These are phyloP conservation scores for Crotalus tigris DNA, from an alignment of 2,113 vertebrate genomes.

Conservation along the genomic window DNA sequence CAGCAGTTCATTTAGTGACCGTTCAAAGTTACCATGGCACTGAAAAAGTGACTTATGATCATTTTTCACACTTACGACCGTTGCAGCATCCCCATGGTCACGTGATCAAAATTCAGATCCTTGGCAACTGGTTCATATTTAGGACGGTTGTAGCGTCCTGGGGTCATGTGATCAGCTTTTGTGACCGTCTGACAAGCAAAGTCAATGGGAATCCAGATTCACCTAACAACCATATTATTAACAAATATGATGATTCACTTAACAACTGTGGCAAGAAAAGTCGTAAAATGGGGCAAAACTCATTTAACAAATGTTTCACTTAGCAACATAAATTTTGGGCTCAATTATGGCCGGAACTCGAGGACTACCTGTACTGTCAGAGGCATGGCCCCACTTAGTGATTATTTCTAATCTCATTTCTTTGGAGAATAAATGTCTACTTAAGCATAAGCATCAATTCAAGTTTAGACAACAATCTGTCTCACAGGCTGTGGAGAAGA, in stretches of 20 bases:
- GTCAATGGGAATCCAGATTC: background rate
- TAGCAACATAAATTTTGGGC: background rate
- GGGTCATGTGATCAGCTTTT: background rate
- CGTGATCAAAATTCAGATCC: background rate
- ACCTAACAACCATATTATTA: background rate
- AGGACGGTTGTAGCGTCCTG: background rate
- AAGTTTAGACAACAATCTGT: background rate
- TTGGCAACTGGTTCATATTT: background rate
- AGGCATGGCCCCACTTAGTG: background rate
- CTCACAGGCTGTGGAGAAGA: background rate
- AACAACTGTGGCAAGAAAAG: background rate
- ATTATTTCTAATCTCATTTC: background rate
- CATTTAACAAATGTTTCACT: background rate
- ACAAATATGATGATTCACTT: background rate
- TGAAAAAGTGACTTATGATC: background rate
- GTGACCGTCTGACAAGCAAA: background rate
- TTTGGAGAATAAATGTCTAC: background rate
- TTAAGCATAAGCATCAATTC: background rate
- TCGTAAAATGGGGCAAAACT: background rate
- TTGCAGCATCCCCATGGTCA: background rate
- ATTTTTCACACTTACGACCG: background rate
- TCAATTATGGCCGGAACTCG: background rate
- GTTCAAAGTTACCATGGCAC: background rate
- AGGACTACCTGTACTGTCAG: background rate
- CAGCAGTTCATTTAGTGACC: background rate